Evolutionary conservation across 2,797 vertebrate species (phyloP).

Genomic region (Trichosurus vulpecula): DNA sequence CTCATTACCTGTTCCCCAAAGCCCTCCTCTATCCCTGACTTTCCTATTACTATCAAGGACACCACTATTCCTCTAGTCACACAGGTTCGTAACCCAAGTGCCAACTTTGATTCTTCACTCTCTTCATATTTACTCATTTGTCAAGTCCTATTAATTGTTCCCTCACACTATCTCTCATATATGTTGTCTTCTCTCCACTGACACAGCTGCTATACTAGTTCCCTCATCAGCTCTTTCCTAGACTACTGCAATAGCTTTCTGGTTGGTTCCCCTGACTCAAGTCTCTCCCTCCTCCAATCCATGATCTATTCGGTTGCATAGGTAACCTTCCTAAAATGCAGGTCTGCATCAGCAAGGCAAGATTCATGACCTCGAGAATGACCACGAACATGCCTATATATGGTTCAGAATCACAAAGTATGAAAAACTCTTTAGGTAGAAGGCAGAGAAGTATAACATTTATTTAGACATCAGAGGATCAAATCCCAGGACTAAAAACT

Average conservation of each 20-base stretch:
- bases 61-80: neutral
- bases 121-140: neutral
- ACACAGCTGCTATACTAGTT: neutral
- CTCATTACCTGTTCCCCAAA: neutral
- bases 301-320: neutral
- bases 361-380: too few species aligned
- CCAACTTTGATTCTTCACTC: neutral
- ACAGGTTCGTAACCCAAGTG: neutral
- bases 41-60: neutral
- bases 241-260: neutral
- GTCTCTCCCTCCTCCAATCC: neutral
- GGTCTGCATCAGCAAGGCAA: too few species aligned
- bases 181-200: neutral
- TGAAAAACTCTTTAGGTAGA: too few species aligned
- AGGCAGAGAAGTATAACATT: too few species aligned
- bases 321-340: neutral
- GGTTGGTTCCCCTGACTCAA: neutral
- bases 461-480: too few species aligned
- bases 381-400: too few species aligned
- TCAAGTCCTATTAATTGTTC: neutral
- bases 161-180: neutral
- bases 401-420: too few species aligned
- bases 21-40: neutral
- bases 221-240: neutral
- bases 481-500: too few species aligned